Conservation (phyloP, 1,140 invertebrate species). For the Dendroctonus ponderosae region DNA sequence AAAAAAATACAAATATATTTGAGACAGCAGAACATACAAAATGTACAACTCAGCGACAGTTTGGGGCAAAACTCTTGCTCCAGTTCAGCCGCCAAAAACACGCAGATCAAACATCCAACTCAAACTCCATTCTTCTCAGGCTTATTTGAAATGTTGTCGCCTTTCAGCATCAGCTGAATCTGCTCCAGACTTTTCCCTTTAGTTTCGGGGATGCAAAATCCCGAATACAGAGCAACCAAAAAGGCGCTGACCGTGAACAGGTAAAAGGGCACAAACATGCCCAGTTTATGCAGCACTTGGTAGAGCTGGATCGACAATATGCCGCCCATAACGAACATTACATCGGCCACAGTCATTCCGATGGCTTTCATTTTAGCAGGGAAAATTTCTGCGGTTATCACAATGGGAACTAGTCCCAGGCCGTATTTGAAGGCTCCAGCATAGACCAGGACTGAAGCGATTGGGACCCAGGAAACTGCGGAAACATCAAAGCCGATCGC, state of each 20-base stretch:
- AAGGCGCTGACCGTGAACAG: constrained; percentile 63
- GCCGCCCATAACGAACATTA: constrained; percentile 49
- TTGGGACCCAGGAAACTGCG: constrained; percentile 38
- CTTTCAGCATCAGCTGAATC: constrained; percentile 56
- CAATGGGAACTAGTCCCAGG: constrained; percentile 63
- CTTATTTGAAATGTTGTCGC: constrained; percentile 14
- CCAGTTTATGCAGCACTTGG: constrained; percentile 55
- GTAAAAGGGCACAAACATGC: constrained; percentile 62
- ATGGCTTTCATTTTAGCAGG: constrained; percentile 59
- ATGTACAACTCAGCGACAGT: too few species aligned
- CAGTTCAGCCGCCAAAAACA: too few species aligned
- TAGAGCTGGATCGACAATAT: constrained; percentile 70
- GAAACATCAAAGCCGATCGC: constrained; percentile 26
- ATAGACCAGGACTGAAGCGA: constrained; percentile 40
- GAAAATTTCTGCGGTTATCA: constrained; percentile 61
- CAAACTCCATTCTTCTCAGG: not conserved
- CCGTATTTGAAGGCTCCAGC: constrained; percentile 40
- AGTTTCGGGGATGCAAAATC: constrained; percentile 70
- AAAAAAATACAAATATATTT: too few species aligned
- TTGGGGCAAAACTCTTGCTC: too few species aligned
- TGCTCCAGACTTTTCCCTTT: constrained; percentile 74
- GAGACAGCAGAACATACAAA: too few species aligned
- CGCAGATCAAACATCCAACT: too few species aligned
- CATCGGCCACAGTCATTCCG: constrained; percentile 45
- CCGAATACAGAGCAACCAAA: constrained; percentile 61